Base-by-base conservation (phyloP, 2,888 invertebrate species). In the Parelbella ahira region DNA sequence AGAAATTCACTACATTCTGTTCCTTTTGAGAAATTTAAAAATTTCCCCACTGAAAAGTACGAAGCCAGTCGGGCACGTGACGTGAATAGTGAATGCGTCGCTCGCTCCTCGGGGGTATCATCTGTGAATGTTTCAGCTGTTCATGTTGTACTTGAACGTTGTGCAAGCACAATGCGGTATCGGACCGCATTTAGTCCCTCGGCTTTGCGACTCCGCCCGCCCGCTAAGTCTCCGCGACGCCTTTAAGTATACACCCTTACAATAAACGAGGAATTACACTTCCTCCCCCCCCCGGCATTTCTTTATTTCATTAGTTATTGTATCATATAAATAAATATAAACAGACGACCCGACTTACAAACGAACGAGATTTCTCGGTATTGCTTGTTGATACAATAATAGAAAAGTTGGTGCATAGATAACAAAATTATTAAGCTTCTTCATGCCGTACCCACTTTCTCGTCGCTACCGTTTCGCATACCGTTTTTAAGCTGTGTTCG, bases 1-100 rank as follows among this genome's bases (percentile, higher is more conserved):
- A 69, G 63, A 67, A 62, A 64, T 71, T 70, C 61, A 51, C 63
- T 70, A 60, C 59, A 68, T 68, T 70, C 61, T 68, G 63, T 65
- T 53, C 58, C 60, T 60, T 62, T 63, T 59, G 46, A 50, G 49
- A 48, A 47, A 48, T 54, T 50, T 51, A 38, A 49, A 50, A 51
- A 36, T 11, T 41, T 37, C 38, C 15, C 15, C 28, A 29, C 18
- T 29, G 42, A 24, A 45, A 45, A 21, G 30, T 30, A 25, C 45
- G 30, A 34, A 45, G 45, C 41, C 42, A 15, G 28, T 42, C 29
- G 21, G n/a, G 10, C 34, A 42, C 41, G 34, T 42, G 41, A 28
- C 15, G 15, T 18, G 34, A 42, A 34, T 34, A 42, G 37, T 24
- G 10, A 33, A 47, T 44, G 37, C 27, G 39, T 30, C 18, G 25